phyloP scores from a whole-genome alignment of 2,888 invertebrate species.

The Terebella lapidaria region DNA sequence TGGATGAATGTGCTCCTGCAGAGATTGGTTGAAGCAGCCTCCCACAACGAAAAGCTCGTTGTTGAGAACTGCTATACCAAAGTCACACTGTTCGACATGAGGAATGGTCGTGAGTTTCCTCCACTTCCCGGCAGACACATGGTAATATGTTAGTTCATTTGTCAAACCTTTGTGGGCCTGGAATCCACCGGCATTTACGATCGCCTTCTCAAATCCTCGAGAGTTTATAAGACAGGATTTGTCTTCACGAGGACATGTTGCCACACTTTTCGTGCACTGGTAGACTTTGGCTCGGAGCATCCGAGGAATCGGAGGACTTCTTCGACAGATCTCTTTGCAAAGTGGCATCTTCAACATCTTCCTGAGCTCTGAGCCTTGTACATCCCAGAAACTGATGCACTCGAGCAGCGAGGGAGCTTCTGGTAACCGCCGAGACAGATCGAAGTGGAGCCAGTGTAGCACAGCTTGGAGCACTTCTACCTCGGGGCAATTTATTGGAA shows the following conservation, averaged over 20 bases:
- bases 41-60: conserved; percentile 69
- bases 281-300: neutral
- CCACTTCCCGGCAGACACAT: conserved; percentile 61
- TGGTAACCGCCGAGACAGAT: conserved; percentile 47
- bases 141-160: conserved; percentile 66
- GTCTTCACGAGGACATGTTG: neutral
- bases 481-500: conserved; percentile 67
- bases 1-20: conserved; percentile 68
- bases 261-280: neutral
- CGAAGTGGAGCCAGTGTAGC: conserved; percentile 61
- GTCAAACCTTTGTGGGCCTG: conserved; percentile 57
- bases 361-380: conserved; percentile 23
- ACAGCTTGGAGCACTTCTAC: conserved; percentile 60
- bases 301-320: neutral
- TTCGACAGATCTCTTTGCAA: neutral
- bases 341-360: neutral
- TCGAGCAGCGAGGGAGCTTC: conserved; percentile 55
- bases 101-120: conserved; percentile 66
- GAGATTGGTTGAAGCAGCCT: conserved; percentile 63
- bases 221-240: conserved; percentile 58
- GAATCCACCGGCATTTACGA: conserved; percentile 69
- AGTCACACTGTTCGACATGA: conserved; percentile 70
- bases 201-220: conserved; percentile 66
- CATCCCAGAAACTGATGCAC: conserved; percentile 57
- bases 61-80: conserved; percentile 65